Conservation (phyloP, 2,888 invertebrate species). For the Scaptomyza caliginosa region DNA sequence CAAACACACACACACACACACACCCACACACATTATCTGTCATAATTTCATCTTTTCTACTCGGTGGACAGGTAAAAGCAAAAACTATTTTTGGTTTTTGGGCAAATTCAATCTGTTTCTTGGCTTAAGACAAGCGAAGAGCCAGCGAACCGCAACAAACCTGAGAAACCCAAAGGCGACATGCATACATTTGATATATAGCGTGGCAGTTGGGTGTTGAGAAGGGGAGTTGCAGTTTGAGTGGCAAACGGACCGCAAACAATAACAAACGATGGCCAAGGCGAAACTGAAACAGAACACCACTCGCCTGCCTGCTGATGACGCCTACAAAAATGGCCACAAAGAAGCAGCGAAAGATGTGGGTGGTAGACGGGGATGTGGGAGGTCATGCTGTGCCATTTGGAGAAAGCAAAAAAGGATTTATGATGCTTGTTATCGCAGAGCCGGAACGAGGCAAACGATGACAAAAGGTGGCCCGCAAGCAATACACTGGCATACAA, state of each 20-base stretch:
- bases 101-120: conserved; percentile 45
- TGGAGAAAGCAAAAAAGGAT: conserved; percentile 70
- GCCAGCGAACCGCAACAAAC: conserved; percentile 46
- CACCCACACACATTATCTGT: background rate
- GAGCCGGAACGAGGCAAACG: conserved; percentile 64
- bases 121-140: conserved; percentile 28
- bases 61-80: background rate
- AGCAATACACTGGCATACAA: conserved; percentile 5
- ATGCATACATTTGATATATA: conserved; percentile 61
- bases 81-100: conserved; percentile 34
- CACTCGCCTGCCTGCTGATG: conserved; percentile 8
- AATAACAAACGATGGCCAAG: conserved; percentile 75
- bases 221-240: background rate
- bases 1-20: background rate
- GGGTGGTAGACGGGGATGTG: background rate
- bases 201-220: conserved; percentile 1
- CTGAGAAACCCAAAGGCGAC: conserved; percentile 35
- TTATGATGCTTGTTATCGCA: conserved; percentile 80
- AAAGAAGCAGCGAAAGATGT: conserved; percentile 21
- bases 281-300: conserved; percentile 46
- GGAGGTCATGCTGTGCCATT: conserved; percentile 57
- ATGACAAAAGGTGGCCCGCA: conserved; percentile 75
- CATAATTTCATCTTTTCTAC: background rate
- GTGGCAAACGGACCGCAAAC: conserved; percentile 77
- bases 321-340: conserved; percentile 54